These are phyloP conservation scores for Acanthisitta chloris DNA, from an alignment of 2,113 vertebrate genomes.

Conservation along the genomic window DNA sequence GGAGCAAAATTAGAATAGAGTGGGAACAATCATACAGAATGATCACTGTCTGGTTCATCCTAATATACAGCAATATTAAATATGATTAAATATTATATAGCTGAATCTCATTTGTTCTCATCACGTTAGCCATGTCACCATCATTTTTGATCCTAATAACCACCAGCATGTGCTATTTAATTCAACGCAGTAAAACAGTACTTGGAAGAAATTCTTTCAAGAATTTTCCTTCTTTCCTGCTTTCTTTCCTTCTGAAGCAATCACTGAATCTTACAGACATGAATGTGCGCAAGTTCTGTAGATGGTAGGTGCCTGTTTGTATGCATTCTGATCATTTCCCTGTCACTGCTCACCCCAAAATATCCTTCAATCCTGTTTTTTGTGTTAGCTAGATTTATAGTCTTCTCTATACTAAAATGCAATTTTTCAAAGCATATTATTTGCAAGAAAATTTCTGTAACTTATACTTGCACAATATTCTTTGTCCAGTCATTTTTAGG, in stretches of 20 bases:
- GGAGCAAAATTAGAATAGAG: not conserved
- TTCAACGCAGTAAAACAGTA: not conserved
- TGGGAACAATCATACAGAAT: not conserved
- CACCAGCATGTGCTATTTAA: not conserved
- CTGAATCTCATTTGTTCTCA: not conserved
- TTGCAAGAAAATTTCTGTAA: not conserved
- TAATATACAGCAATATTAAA: not conserved
- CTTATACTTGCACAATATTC: not conserved
- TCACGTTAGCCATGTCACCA: not conserved
- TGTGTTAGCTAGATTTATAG: not conserved
- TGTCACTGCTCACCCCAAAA: not conserved
- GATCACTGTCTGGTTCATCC: not conserved
- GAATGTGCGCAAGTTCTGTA: not conserved
- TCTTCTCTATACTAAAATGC: not conserved
- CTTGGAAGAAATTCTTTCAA: not conserved
- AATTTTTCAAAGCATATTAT: not conserved
- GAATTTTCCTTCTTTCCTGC: not conserved
- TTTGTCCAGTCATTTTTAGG: not conserved
- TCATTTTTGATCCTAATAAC: not conserved
- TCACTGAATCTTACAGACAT: not conserved
- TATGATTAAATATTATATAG: not conserved
- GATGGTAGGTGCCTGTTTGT: not conserved
- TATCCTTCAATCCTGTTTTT: not conserved
- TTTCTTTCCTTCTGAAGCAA: not conserved
- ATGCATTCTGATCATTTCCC: not conserved